Base-by-base conservation (phyloP, 2,888 invertebrate species). In the Biston stratarius region DNA sequence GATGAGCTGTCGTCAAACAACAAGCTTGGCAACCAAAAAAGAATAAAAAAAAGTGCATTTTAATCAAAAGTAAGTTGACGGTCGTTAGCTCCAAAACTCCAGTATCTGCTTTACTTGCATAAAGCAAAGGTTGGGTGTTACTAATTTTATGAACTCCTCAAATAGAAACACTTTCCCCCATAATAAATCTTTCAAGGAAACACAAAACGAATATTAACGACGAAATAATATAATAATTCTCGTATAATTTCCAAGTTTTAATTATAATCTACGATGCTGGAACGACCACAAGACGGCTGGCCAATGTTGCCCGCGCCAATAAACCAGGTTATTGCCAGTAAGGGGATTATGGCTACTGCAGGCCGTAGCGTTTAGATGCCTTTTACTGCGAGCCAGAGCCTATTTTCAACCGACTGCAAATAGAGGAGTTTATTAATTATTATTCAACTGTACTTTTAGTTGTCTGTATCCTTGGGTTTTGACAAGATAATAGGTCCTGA, bases 181-280 rank as follows among this genome's bases (percentile, higher is more conserved):
- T 49, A 59, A 59, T 24, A 24, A n/a, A 59, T 59, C 59, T 51
- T 40, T 59, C 48, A 59, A 47, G 36, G 40, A 59, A 49, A 40
- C 59, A 38, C 48, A 59, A 49, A 59, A 49, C 49, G 59, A 49
- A 40, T 59, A 59, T 59, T 49, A 59, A 59, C 59, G 40, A 40
- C 49, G 40, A 49, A 59, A 59, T 61, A 61, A 53, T 44, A 44
- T 7, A 61, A 45, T 53, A 61, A 61, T 61, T 53, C 15, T 11
- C 34, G 24, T 33, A 14, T 45, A 61, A 61, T 61, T 61, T 53
- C 61, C 33, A 61, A 52, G 61, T 51, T 52, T 61, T 52, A 61
- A 61, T 61, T 53, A 24, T 61, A 61, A 61, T 61, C 53, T 61
- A 59, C 49, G 59, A 33, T n/a, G 24, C 49, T 9, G 40, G 49